phyloP scores from a whole-genome alignment of 2,113 vertebrate genomes.

The Chaetorhynchus papuensis region DNA sequence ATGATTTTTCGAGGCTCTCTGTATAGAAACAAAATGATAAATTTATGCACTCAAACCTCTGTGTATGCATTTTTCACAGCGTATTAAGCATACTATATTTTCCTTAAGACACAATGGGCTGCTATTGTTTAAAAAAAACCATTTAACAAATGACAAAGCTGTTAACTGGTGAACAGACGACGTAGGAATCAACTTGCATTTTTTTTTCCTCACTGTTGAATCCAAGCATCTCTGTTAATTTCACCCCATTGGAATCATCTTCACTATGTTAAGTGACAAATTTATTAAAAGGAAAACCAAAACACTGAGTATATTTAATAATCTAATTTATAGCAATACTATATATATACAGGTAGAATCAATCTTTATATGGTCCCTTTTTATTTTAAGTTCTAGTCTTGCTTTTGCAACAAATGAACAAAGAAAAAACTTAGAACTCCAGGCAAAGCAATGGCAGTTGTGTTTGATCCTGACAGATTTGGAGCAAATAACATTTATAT shows the following conservation, averaged over 20 bases:
- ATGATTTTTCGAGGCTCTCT: conserved; percentile 95
- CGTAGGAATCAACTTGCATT: background rate
- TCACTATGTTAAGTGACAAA: background rate
- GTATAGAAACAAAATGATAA: conserved; percentile 69
- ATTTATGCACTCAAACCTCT: background rate
- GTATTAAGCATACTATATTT: background rate
- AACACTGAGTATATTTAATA: background rate
- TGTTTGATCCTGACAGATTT: background rate
- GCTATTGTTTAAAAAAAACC: background rate
- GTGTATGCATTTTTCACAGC: background rate
- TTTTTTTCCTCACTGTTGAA: background rate
- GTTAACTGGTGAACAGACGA: background rate
- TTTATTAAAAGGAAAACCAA: background rate
- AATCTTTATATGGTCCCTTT: background rate
- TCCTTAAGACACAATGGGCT: background rate
- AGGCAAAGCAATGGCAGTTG: background rate
- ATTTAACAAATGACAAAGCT: background rate
- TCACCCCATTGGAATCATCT: background rate
- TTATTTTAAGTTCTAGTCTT: background rate
- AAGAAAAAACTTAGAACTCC: background rate
- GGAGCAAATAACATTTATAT: background rate
- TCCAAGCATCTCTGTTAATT: background rate
- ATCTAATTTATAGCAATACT: background rate
- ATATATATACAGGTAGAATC: background rate
- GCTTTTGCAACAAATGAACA: background rate